phyloP scores from a whole-genome alignment of 2,113 vertebrate species.

The human region GRCh38 chr1:109112001-109112500 shows the following conservation, averaged over 20 bases:
- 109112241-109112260: neutral
- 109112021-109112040: neutral
- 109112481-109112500: neutral
- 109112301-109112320: neutral
- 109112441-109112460: neutral
- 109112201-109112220: neutral
- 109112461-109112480: neutral
- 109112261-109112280: neutral
- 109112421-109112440: neutral
- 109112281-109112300: neutral
- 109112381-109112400: neutral
- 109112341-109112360: neutral
- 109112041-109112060: neutral
- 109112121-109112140: neutral
- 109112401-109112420: neutral
- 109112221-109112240: neutral
- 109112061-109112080: constrained; percentile 16
- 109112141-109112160: neutral
- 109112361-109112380: neutral
- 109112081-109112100: neutral
- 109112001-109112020: neutral
- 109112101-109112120: constrained; percentile 7
- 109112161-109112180: neutral
- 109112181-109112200: neutral
- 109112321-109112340: neutral